These are phyloP conservation scores for Peromyscus aztecus DNA, from an alignment of 2,797 vertebrate species.

Conservation along the genomic window DNA sequence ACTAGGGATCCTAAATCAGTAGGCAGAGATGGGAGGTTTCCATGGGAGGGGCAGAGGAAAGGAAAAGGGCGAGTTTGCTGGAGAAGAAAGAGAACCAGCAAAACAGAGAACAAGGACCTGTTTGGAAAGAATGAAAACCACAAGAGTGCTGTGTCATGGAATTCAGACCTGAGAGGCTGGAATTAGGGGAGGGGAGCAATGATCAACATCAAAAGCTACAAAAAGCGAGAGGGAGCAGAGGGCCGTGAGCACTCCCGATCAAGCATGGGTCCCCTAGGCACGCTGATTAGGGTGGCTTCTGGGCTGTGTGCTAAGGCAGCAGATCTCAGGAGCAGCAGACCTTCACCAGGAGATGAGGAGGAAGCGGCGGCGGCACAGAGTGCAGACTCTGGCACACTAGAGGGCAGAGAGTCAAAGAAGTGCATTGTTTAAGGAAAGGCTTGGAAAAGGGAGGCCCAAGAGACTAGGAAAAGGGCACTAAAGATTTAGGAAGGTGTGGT, in stretches of 20 bases:
- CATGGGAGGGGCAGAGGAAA: background rate
- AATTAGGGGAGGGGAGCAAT: background rate
- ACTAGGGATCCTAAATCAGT: background rate
- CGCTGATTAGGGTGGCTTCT: background rate
- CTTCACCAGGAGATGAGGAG: background rate
- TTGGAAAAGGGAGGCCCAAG: background rate
- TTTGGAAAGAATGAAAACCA: background rate
- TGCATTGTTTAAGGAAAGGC: background rate
- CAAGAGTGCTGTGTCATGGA: slow-evolving; percentile 29
- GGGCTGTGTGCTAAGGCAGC: background rate
- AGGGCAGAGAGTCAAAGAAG: slow-evolving; percentile 2
- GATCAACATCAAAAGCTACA: background rate
- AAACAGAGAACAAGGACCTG: background rate
- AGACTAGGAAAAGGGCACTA: background rate
- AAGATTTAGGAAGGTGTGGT: background rate
- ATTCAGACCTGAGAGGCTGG: slow-evolving; percentile 11
- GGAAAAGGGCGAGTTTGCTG: background rate
- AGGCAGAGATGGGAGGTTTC: slow-evolving; percentile 7
- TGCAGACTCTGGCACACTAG: background rate
- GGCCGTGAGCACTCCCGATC: background rate
- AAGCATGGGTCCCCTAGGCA: background rate
- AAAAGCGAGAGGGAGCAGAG: background rate
- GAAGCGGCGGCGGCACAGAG: background rate
- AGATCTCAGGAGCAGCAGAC: background rate
- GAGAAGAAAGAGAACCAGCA: background rate